A percentile compares a stretch with the other conserved stretches of the same genome.
phyloP scores from a whole-genome alignment of 2,113 vertebrate genomes.

The Hemicordylus capensis region DNA sequence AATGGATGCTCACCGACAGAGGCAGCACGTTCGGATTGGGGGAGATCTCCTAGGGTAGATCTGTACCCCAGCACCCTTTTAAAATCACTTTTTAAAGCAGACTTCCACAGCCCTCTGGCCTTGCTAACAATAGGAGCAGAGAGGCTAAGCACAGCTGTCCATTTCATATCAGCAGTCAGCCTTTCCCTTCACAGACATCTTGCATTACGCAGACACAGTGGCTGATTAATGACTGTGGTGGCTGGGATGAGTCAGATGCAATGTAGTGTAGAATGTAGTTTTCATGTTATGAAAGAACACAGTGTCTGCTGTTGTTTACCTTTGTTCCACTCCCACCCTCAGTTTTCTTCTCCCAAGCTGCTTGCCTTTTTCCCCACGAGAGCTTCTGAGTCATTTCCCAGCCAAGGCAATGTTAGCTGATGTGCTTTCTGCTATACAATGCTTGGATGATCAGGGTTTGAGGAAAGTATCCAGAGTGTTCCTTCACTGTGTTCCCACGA shows the following conservation, averaged over 20 bases:
- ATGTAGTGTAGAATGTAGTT: background rate
- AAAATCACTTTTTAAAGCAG: fast-evolving
- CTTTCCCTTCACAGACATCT: background rate
- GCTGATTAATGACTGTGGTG: background rate
- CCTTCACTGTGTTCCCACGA: slow-evolving; percentile 35
- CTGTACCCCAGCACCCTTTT: background rate
- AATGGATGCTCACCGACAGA: background rate
- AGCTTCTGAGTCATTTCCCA: slow-evolving; percentile 64
- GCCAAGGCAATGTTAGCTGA: slow-evolving; percentile 13
- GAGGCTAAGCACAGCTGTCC: background rate
- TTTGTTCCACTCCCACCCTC: slow-evolving; percentile 11
- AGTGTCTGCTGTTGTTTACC: slow-evolving; percentile 17
- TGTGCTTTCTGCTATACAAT: slow-evolving; percentile 46
- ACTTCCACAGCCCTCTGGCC: background rate
- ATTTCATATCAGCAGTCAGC: background rate
- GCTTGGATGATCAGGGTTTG: slow-evolving; percentile 48
- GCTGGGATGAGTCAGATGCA: slow-evolving; percentile 34
- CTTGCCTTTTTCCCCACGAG: slow-evolving; percentile 47
- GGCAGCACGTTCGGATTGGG: background rate
- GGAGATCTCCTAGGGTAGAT: background rate
- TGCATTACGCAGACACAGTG: background rate
- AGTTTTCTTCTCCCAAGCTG: slow-evolving; percentile 41
- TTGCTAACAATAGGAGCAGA: fast-evolving
- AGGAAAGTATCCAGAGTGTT: slow-evolving; percentile 50
- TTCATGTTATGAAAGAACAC: background rate